phyloP scores from a whole-genome alignment of 2,113 vertebrate genomes.

The Macroglossus sobrinus region DNA sequence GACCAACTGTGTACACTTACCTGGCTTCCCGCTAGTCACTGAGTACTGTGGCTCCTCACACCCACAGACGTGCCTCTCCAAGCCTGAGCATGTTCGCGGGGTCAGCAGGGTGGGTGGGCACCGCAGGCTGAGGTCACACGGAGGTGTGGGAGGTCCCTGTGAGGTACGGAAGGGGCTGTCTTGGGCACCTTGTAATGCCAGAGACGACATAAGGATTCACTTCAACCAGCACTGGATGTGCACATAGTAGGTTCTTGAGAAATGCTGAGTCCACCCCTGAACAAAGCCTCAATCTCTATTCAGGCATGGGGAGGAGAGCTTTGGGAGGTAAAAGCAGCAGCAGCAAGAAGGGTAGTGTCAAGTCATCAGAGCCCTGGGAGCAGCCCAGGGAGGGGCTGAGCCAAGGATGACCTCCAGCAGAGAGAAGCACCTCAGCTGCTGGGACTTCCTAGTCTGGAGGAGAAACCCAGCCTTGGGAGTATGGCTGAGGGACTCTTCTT shows the following conservation, averaged over 20 bases:
- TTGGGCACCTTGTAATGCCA: background rate
- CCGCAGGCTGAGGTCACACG: constrained; percentile 56
- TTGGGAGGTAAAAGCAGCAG: constrained; percentile 63
- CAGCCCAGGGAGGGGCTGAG: constrained; percentile 45
- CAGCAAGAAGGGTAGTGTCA: constrained; percentile 59
- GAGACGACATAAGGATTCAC: constrained; percentile 1
- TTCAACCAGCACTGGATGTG: background rate
- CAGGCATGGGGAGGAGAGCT: constrained; percentile 67
- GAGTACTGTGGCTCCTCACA: constrained; percentile 57
- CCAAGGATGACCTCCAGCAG: constrained; percentile 26
- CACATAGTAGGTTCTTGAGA: constrained; percentile 72
- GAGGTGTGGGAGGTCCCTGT: constrained; percentile 46
- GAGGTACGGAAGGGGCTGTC: constrained; percentile 33
- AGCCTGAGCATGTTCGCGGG: constrained; percentile 63
- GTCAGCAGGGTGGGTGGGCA: constrained; percentile 72
- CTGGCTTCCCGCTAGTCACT: constrained; percentile 53
- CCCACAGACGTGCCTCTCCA: constrained; percentile 68
- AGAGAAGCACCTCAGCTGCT: constrained; percentile 20
- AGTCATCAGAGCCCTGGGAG: constrained; percentile 47
- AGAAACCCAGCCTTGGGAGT: background rate
- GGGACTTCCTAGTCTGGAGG: background rate
- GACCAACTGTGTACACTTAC: constrained; percentile 61
- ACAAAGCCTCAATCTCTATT: constrained; percentile 71
- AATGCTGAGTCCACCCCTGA: constrained; percentile 59
- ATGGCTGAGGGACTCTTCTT: background rate